Base-by-base conservation (phyloP, 37 sponge, comb jelly and placozoan species). In the Theonella swinhoei region DNA sequence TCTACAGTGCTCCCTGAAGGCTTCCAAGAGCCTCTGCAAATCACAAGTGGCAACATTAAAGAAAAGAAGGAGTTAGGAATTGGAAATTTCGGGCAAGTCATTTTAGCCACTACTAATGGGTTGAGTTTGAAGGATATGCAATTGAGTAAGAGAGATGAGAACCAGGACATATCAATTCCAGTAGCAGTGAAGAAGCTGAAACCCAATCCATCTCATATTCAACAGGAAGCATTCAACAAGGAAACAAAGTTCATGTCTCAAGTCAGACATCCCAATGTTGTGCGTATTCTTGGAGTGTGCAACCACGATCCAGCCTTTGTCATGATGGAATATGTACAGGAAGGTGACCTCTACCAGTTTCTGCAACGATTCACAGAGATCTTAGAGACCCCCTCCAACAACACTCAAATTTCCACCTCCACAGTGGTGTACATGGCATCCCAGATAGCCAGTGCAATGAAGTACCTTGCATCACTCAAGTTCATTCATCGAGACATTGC, bases 401-500 rank as follows among this genome's bases (percentile, higher is more conserved):
- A 86, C 68, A 43, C 60, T 33, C 71, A 85, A 26, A 31, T 66
- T 24, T 71, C 67, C 33, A 74, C 76, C 36, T 30, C 72, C 20
- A 63, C 35, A 7, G 83, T 91, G 34, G 69, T 83, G 28, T 66
- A 79, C 75, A 91, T 91, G 41, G 64, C 70, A 0, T 33, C 63
- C 75, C 88, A 91, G 70, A 83, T 91, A 4, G 88, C 92, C 29
- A 25, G 43, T 35, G 93, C 74, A n/a, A 92, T 92, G 93, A 20
- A 63, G 63, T 92, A 92, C 39, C 86, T 92, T 25, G 76, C 89
- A 0, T 72, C 81, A 0, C 69, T 30, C 32, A 81, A 92, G 64
- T 88, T 77, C 54, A 62, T 92, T 71, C 93, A 92, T 62, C 64
- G 89, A 42, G 93, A 92, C 68, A 86, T 92, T 4, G 89, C 93